A percentile compares a stretch with the other conserved stretches of the same genome.
Conservation (phyloP, 2,888 invertebrate genomes). For the Euspilapteryx auroguttella region DNA sequence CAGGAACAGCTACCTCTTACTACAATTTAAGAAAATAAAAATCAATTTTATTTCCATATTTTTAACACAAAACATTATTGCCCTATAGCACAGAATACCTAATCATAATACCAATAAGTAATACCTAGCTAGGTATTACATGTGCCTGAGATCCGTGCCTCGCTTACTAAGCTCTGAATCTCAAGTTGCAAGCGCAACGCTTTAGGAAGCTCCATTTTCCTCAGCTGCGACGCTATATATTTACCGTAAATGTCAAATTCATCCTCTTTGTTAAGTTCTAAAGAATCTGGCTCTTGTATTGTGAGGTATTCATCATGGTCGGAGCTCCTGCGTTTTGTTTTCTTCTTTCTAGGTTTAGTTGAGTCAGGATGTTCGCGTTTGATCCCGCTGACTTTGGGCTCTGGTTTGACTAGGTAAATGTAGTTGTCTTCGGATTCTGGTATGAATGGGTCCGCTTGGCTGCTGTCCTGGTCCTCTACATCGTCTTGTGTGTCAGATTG, state of each 20-base stretch:
- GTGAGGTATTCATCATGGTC: constrained; percentile 13
- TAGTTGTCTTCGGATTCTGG: background rate
- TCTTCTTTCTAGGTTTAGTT: constrained; percentile 21
- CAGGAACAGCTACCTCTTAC: no score
- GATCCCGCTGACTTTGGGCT: background rate
- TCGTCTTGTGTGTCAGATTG: no score
- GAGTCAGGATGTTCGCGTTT: constrained; percentile 3
- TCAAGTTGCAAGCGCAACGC: constrained; percentile 37
- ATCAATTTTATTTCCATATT: no score
- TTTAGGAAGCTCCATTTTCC: constrained; percentile 33
- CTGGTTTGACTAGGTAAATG: background rate
- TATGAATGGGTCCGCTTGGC: background rate
- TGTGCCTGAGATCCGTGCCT: constrained; percentile 31
- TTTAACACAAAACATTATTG: no score
- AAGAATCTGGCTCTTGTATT: background rate
- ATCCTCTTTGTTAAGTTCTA: constrained; percentile 18
- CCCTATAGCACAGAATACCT: no score
- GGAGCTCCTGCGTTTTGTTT: constrained; percentile 17
- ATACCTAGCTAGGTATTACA: no score
- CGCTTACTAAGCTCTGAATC: constrained; percentile 38
- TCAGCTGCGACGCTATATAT: constrained; percentile 42
- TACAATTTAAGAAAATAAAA: no score
- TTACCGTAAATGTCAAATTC: constrained; percentile 51
- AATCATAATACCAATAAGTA: no score
- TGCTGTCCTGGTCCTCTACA: constrained; percentile 9